A percentile compares a stretch with the other conserved stretches of the same genome.
Conservation (phyloP, 1,140 invertebrate species). For the Mizuhopecten yessoensis region DNA sequence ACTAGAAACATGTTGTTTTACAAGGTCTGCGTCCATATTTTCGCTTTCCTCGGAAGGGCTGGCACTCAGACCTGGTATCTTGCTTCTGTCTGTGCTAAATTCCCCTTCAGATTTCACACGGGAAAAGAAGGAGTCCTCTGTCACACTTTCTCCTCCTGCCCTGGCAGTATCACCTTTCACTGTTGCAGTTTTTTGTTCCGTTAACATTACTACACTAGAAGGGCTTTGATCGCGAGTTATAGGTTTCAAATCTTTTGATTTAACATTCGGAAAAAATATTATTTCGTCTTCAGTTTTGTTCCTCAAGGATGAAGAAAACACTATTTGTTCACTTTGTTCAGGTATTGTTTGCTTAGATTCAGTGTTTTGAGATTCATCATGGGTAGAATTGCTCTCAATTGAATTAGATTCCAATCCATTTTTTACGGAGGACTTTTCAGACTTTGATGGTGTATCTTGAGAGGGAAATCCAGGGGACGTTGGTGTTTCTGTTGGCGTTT, state of each 20-base stretch:
- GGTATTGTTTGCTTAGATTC: too few species aligned
- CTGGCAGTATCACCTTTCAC: background rate
- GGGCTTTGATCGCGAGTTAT: background rate
- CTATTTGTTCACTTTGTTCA: background rate
- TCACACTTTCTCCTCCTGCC: background rate
- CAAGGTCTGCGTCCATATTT: background rate
- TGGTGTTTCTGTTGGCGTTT: background rate
- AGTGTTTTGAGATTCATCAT: conserved; percentile 10
- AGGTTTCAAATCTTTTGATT: background rate
- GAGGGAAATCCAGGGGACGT: background rate
- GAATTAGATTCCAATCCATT: conserved; percentile 3
- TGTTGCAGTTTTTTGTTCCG: background rate
- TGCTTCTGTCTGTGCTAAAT: background rate
- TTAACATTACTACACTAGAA: background rate
- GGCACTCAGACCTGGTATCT: background rate
- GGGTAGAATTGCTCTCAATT: background rate
- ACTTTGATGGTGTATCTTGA: background rate
- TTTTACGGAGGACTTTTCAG: background rate
- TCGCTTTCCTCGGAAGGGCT: conserved; percentile 1
- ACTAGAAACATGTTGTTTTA: background rate
- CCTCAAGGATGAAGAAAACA: conserved; percentile 7
- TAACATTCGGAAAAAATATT: conserved; percentile 23
- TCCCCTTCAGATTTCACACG: conserved; percentile 6
- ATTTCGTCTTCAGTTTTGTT: conserved; percentile 1
- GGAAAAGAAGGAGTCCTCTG: background rate